Percentiles rank a stretch among this genome's conserved stretches.
Evolutionary conservation across 2,797 vertebrate genomes (phyloP).

Genomic region (Myotis daubentonii): DNA sequence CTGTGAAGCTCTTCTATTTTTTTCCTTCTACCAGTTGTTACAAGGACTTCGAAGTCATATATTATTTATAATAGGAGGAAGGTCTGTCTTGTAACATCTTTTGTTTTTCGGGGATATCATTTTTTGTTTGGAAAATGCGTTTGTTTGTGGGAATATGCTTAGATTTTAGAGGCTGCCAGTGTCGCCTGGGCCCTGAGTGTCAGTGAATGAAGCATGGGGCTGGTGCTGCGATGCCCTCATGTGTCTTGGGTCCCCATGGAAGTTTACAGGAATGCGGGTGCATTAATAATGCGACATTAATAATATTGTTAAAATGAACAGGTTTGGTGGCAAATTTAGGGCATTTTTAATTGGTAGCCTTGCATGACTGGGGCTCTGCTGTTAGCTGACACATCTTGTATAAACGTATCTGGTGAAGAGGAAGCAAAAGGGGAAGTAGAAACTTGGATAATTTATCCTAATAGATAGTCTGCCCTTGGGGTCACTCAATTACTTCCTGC

Average conservation of each 20-base stretch:
- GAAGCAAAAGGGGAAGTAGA: conserved; percentile 10
- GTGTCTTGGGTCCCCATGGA: not conserved
- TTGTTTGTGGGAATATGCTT: not conserved
- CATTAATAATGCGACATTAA: not conserved
- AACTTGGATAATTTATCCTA: conserved; percentile 34
- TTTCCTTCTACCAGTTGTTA: not conserved
- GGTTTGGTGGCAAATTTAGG: not conserved
- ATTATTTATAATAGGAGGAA: not conserved
- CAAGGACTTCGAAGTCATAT: not conserved
- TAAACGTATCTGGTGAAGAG: conserved; percentile 12
- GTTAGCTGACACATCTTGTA: not conserved
- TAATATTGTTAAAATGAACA: not conserved
- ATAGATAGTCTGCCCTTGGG: not conserved
- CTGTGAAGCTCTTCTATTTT: not conserved
- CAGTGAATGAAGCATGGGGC: not conserved
- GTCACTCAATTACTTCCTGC: conserved; percentile 36
- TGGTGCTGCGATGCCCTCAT: not conserved
- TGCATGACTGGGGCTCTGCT: conserved; percentile 1
- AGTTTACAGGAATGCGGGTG: not conserved
- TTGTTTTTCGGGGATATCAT: not conserved
- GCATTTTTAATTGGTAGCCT: conserved; percentile 24
- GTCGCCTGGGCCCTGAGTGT: not conserved
- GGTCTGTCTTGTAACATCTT: not conserved
- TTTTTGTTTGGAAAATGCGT: conserved; percentile 14
- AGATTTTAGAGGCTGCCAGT: not conserved